Percentiles rank a stretch among this genome's conserved stretches.
phyloP scores from a whole-genome alignment of 2,888 invertebrate species.

The Galerucella calmariensis region DNA sequence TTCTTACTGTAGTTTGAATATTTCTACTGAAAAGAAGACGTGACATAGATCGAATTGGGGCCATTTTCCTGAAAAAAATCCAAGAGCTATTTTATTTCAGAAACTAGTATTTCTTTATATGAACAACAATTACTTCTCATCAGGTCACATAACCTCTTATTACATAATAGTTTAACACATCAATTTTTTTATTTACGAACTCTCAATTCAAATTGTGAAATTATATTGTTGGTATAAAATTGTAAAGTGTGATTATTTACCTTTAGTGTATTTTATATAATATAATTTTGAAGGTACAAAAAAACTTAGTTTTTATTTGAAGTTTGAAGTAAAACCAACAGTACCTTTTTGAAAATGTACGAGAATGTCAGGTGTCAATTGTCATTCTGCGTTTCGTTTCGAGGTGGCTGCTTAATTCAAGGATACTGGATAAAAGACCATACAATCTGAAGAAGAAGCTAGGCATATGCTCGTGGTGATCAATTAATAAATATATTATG shows the following conservation, averaged over 20 bases:
- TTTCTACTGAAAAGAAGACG: constrained; percentile 60
- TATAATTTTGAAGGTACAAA: background rate
- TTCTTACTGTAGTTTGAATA: constrained; percentile 60
- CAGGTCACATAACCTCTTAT: constrained; percentile 18
- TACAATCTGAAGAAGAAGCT: background rate
- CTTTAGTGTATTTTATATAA: background rate
- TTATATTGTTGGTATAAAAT: background rate
- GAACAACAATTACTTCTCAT: background rate
- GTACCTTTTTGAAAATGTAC: background rate
- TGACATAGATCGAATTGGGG: constrained; percentile 61
- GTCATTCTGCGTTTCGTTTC: background rate
- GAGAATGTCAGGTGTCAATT: constrained; percentile 4
- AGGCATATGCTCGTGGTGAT: background rate
- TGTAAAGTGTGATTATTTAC: background rate
- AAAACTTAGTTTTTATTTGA: background rate
- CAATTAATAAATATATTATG: background rate
- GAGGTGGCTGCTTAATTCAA: background rate
- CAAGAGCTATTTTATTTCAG: background rate
- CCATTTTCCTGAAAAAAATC: constrained; percentile 55
- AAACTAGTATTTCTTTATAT: background rate
- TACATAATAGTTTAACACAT: constrained; percentile 19
- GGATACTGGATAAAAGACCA: background rate
- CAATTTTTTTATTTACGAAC: background rate
- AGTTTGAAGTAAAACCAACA: background rate
- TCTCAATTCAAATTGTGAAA: background rate